Conservation (phyloP, 2,113 vertebrate species). For the Gymnarchus niloticus region DNA sequence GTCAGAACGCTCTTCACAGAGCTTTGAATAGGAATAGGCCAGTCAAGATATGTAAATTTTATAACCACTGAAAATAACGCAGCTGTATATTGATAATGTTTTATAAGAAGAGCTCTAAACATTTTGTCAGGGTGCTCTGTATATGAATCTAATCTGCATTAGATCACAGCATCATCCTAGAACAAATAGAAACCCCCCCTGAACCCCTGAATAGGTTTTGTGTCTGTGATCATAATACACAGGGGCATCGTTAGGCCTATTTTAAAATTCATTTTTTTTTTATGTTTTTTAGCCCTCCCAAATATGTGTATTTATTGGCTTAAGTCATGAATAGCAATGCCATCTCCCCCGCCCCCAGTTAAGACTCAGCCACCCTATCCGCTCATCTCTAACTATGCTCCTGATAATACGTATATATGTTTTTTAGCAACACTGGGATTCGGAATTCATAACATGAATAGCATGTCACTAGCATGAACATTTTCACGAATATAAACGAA, state of each 20-base stretch:
- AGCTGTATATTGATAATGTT: neutral
- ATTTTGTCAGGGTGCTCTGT: neutral
- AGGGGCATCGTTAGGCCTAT: too few species aligned
- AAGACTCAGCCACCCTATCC: too few species aligned
- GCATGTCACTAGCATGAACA: conserved; percentile 5
- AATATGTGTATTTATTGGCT: too few species aligned
- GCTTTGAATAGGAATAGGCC: neutral
- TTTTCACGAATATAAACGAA: neutral
- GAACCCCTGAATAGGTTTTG: neutral
- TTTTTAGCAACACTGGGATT: neutral
- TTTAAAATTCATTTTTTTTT: too few species aligned
- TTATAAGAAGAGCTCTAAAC: neutral
- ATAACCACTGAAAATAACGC: neutral
- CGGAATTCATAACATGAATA: neutral
- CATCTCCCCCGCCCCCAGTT: too few species aligned
- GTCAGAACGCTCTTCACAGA: neutral
- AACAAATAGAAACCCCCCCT: neutral
- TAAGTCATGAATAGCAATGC: too few species aligned
- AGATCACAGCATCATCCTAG: neutral
- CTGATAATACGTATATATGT: too few species aligned
- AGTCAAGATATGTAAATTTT: neutral
- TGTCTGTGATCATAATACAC: neutral
- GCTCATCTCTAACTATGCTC: too few species aligned
- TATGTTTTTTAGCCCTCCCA: too few species aligned
- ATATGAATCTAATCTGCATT: neutral